phyloP scores from a whole-genome alignment of 2,797 vertebrate species.

The Decapterus maruadsi region DNA sequence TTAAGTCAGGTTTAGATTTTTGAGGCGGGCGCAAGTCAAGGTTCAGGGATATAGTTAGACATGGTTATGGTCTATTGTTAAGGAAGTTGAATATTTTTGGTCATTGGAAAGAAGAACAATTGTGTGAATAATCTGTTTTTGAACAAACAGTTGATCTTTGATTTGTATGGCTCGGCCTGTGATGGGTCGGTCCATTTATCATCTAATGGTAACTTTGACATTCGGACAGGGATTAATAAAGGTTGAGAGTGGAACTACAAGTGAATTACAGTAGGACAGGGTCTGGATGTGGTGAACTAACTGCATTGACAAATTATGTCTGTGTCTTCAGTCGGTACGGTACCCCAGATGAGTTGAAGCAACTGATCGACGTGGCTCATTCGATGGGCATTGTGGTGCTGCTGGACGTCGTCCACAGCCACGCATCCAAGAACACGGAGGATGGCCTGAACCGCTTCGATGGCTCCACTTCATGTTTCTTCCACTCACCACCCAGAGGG shows the following conservation, averaged over 20 bases:
- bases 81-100: neutral
- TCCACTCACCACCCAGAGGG: constrained; percentile 92
- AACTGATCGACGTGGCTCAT: constrained; percentile 94
- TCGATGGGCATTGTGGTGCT: constrained; percentile 94
- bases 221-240: neutral
- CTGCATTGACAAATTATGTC: neutral
- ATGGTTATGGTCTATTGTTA: too few relatives aligned
- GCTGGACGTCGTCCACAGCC: constrained; percentile 96
- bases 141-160: neutral
- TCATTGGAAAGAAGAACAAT: neutral
- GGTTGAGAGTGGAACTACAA: neutral
- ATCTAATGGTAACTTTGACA: neutral
- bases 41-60: neutral
- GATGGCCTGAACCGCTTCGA: constrained; percentile 96
- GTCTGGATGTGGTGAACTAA: neutral
- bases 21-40: neutral
- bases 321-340: constrained; percentile 90
- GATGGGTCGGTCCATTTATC: neutral
- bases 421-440: constrained; percentile 95
- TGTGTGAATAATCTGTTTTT: neutral
- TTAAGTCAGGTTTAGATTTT: constrained; percentile 3
- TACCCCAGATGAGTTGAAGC: constrained; percentile 95
- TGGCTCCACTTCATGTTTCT: constrained; percentile 95
- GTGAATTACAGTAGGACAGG: too few relatives aligned
- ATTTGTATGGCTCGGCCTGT: neutral